phyloP scores from a whole-genome alignment of 2,113 vertebrate genomes.

The Puntigrus tetrazona region DNA sequence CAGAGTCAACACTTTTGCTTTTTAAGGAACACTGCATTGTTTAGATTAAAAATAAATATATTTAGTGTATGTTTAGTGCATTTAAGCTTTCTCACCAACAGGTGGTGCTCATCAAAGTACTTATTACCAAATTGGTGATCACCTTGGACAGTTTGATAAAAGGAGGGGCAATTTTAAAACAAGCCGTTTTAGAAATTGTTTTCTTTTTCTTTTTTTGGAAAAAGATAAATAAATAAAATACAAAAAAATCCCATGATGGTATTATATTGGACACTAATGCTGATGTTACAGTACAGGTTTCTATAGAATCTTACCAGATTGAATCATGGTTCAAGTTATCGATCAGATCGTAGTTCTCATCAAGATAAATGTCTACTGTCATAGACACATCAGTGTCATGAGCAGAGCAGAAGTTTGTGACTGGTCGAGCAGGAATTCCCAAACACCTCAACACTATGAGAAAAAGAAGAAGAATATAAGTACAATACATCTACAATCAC shows the following conservation, averaged over 20 bases:
- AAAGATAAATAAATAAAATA: too few species aligned
- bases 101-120: not conserved
- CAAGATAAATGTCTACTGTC: slow-evolving; percentile 86
- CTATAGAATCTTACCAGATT: slow-evolving; percentile 76
- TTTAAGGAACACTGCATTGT: not conserved
- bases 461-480: not conserved
- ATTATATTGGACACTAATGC: not conserved
- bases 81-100: not conserved
- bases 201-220: too few species aligned
- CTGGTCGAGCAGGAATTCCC: slow-evolving; percentile 81
- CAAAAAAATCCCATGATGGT: not conserved
- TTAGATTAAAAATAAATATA: not conserved
- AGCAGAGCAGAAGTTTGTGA: slow-evolving; percentile 89
- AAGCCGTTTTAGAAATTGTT: too few species aligned
- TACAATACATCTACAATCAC: not conserved
- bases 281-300: not conserved
- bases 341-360: slow-evolving; percentile 84
- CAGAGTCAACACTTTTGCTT: not conserved
- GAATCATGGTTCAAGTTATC: slow-evolving; percentile 82
- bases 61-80: not conserved
- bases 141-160: not conserved
- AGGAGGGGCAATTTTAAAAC: too few species aligned
- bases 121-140: not conserved
- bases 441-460: slow-evolving; percentile 84
- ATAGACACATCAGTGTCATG: slow-evolving; percentile 89